Conservation (phyloP, 2,797 vertebrate species). For the Pipistrellus pygmaeus region DNA sequence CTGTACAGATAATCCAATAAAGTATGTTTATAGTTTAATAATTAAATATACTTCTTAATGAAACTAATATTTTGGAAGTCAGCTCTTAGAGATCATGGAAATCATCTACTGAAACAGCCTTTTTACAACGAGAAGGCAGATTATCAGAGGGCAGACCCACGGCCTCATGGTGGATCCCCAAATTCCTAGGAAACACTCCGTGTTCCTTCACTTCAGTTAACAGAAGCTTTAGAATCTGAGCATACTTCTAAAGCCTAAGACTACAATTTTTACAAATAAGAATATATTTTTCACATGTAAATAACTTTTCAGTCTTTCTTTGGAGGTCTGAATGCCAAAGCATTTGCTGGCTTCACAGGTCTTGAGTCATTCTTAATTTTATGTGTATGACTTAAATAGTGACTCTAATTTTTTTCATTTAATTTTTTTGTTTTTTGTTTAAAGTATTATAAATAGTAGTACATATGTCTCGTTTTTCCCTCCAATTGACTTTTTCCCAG, state of each 20-base stretch:
- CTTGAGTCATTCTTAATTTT: constrained; percentile 6
- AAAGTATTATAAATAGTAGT: too few relatives aligned
- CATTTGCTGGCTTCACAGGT: background rate
- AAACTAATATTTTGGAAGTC: background rate
- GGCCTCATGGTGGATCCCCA: background rate
- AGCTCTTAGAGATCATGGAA: background rate
- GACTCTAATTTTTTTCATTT: background rate
- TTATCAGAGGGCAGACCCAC: background rate
- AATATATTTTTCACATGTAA: background rate
- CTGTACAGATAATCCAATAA: background rate
- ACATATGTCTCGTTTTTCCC: too few relatives aligned
- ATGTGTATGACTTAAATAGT: background rate
- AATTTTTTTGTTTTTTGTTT: too few relatives aligned
- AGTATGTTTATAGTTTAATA: background rate
- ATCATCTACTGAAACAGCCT: background rate
- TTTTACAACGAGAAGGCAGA: background rate
- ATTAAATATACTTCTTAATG: background rate
- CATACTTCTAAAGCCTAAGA: background rate
- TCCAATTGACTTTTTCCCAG: too few relatives aligned
- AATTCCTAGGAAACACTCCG: background rate
- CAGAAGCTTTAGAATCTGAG: background rate
- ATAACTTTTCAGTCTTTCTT: constrained; percentile 11
- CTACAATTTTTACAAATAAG: constrained; percentile 17
- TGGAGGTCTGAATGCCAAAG: background rate
- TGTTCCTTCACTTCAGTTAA: background rate